Evolutionary conservation across 2,888 invertebrate genomes (phyloP).

Genomic region (Enchytraeus crypticus): DNA sequence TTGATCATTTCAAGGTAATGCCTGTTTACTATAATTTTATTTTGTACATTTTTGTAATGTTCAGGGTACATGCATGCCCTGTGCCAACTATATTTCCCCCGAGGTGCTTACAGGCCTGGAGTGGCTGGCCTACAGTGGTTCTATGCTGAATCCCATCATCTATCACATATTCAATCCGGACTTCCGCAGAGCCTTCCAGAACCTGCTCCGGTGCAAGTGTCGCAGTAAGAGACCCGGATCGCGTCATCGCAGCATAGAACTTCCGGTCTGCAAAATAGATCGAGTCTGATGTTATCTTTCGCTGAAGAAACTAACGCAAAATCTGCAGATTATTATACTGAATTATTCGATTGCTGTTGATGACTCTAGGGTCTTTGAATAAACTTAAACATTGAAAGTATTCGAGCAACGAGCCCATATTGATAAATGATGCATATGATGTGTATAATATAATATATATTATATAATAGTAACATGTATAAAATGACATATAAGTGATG

Average conservation of each 20-base stretch:
- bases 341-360: too few relatives aligned
- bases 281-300: neutral
- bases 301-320: too few relatives aligned
- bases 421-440: too few relatives aligned
- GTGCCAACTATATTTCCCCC: slow-evolving; percentile 21
- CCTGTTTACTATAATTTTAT: neutral
- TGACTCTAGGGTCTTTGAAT: too few relatives aligned
- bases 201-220: slow-evolving; percentile 25
- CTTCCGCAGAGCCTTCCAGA: slow-evolving; percentile 30
- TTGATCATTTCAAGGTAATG: too few relatives aligned
- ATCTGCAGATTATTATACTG: too few relatives aligned
- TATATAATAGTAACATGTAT: too few relatives aligned
- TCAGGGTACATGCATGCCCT: slow-evolving; percentile 20
- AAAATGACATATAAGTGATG: too few relatives aligned
- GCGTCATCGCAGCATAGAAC: neutral
- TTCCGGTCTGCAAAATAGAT: neutral
- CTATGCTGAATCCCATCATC: slow-evolving; percentile 32
- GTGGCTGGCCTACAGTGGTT: slow-evolving; percentile 31
- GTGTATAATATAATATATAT: too few relatives aligned
- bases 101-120: slow-evolving; percentile 24
- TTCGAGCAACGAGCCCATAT: too few relatives aligned
- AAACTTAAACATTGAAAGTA: too few relatives aligned
- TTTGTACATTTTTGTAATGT: neutral
- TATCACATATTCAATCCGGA: slow-evolving; percentile 34
- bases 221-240: neutral